phyloP scores from a whole-genome alignment of 2,888 invertebrate species.

The Stictocephala bisonia region DNA sequence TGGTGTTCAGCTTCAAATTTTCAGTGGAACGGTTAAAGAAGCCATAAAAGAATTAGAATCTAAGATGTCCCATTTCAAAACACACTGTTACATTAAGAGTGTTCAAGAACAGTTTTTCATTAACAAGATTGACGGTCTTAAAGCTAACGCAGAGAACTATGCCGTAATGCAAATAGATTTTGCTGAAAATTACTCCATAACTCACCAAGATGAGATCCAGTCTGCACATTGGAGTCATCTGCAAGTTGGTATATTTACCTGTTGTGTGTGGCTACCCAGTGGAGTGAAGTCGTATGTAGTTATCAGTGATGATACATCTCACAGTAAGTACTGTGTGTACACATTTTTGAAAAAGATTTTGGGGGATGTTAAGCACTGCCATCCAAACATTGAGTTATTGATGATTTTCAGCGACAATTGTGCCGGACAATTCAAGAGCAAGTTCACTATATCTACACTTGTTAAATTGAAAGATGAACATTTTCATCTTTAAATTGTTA shows the following conservation, averaged over 20 bases:
- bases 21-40: constrained; percentile 23
- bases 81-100: constrained; percentile 20
- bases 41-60: constrained; percentile 19
- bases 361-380: constrained; percentile 4
- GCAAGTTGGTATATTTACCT: constrained; percentile 32
- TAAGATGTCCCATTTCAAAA: constrained; percentile 26
- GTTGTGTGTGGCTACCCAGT: constrained; percentile 32
- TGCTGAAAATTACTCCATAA: constrained; percentile 29
- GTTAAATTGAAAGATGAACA: constrained; percentile 21
- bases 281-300: constrained; percentile 22
- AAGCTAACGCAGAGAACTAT: constrained; percentile 18
- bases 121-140: constrained; percentile 1
- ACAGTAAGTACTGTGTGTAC: constrained; percentile 14
- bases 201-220: constrained; percentile 29
- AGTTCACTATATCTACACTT: constrained; percentile 11
- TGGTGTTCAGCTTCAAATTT: neutral
- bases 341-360: constrained; percentile 17
- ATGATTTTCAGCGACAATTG: constrained; percentile 16
- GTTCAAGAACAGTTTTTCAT: constrained; percentile 33
- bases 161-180: constrained; percentile 21
- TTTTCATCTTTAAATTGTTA: too few relatives aligned
- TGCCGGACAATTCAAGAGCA: constrained; percentile 20
- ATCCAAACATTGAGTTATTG: constrained; percentile 12
- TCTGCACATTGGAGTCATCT: constrained; percentile 25
- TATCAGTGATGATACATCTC: constrained; percentile 19